Evolutionary conservation across 2,888 invertebrate species (phyloP).

Genomic region (Morinoia aosen): DNA sequence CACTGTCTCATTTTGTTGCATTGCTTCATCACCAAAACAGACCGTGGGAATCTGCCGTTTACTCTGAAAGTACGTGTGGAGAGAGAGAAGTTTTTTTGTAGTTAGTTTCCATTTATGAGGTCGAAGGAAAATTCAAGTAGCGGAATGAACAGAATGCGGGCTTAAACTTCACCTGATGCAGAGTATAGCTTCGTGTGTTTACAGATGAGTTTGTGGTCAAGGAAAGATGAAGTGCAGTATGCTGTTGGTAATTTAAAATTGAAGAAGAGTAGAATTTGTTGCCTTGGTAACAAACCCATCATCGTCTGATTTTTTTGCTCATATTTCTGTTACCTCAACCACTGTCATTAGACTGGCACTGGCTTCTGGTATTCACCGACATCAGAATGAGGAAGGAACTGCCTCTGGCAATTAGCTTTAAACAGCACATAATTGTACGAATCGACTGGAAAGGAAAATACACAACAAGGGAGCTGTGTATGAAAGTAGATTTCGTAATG

Average conservation of each 20-base stretch:
- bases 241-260: background rate
- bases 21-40: background rate
- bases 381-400: too few relatives aligned
- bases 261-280: background rate
- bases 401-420: too few relatives aligned
- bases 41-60: background rate
- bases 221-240: background rate
- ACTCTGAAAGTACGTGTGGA: background rate
- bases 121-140: background rate
- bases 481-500: too few relatives aligned
- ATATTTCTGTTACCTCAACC: too few relatives aligned
- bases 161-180: background rate
- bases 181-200: background rate
- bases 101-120: background rate
- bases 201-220: background rate
- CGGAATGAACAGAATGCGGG: background rate
- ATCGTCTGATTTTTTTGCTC: too few relatives aligned
- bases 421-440: too few relatives aligned
- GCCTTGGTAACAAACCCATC: too few relatives aligned
- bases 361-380: too few relatives aligned
- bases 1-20: background rate
- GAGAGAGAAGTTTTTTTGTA: background rate
- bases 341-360: too few relatives aligned
- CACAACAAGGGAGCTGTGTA: too few relatives aligned
- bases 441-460: too few relatives aligned